phyloP scores from a whole-genome alignment of 2,888 invertebrate species.

The Lasius fuliginosus region DNA sequence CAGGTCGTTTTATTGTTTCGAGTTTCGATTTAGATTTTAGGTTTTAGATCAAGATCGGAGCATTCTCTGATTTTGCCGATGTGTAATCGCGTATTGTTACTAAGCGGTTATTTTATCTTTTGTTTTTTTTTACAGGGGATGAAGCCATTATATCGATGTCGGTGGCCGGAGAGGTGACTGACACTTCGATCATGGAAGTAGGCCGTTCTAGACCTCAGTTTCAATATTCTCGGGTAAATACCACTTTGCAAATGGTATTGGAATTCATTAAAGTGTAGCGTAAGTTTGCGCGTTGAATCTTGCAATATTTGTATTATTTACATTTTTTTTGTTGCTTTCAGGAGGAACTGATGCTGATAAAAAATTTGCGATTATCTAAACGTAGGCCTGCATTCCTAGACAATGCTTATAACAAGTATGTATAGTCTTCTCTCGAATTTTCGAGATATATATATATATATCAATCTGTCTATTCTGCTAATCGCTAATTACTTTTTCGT shows the following conservation, averaged over 20 bases:
- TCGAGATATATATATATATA: too few species aligned
- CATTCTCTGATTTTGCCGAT: background rate
- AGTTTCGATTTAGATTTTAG: slow-evolving; percentile 5
- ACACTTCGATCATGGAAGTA: slow-evolving; percentile 84
- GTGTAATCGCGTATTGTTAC: slow-evolving; percentile 8
- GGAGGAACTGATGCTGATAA: slow-evolving; percentile 91
- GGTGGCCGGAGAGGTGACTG: slow-evolving; percentile 86
- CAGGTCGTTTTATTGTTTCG: background rate
- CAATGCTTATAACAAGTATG: slow-evolving; percentile 88
- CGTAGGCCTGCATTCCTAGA: slow-evolving; percentile 91
- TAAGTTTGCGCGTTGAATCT: background rate
- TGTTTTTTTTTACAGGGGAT: slow-evolving; percentile 84
- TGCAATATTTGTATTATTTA: slow-evolving; percentile 1
- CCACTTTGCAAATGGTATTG: background rate
- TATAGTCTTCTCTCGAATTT: background rate
- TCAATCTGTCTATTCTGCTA: slow-evolving; percentile 7
- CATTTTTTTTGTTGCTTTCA: slow-evolving; percentile 86
- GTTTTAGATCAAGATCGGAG: background rate
- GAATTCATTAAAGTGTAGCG: background rate
- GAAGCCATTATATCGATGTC: slow-evolving; percentile 87
- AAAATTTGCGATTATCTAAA: slow-evolving; percentile 90
- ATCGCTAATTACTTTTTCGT: slow-evolving; percentile 18
- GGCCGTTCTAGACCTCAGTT: slow-evolving; percentile 85
- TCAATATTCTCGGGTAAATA: slow-evolving; percentile 84
- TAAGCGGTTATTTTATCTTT: background rate